Evolutionary conservation across 2,797 vertebrate species (phyloP), one percentile per base, ranked within the genome.

Genomic region (Sebastes matsubarae): DNA sequence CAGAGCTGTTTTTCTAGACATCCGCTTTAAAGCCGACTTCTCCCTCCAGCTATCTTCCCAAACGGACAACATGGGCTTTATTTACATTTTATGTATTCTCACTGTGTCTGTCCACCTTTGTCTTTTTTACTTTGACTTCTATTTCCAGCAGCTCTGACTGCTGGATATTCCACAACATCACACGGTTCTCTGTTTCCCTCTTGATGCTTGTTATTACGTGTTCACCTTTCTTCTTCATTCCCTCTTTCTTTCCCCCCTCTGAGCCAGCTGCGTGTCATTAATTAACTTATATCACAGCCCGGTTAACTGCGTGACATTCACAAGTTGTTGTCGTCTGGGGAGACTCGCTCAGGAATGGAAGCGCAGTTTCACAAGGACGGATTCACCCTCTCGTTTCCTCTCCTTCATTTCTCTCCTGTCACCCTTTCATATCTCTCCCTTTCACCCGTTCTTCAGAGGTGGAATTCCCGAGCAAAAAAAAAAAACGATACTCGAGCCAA

Each of bases 241-340:
- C 46, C 18, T 34, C 29, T 12, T 52, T 72, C 73, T 57, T 52
- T 18, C 11, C 38, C 25, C 30, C 58, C 11, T 69, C 50, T 1
- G n/a, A 81, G 29, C 79, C 86, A 86, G 73, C 72, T 90, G 79
- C 67, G 38, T 84, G 79, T 90, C 85, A 85, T 90, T 93, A 91
- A 93, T 89, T 86, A 88, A 90, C 86, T 90, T 82, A 84, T 77
- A 92, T 90, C 86, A 91, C 72, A 57, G 82, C 70, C 73, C 77
- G 20, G 76, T 83, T 93, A 90, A 95, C 91, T 89, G 83, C 76
- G 27, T 89, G 90, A 88, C 89, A 89, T 90, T 88, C 88, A 90
- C 81, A 89, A 89, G 80, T 83, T 77, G 88, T 58, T 25, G 79
- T 42, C 38, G 79, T 42, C 38, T 77, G 67, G 87, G 83, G 88